Evolutionary conservation across 2,113 vertebrate genomes (phyloP), one percentile per base, ranked within the genome.

Genomic region (Columba janthina): DNA sequence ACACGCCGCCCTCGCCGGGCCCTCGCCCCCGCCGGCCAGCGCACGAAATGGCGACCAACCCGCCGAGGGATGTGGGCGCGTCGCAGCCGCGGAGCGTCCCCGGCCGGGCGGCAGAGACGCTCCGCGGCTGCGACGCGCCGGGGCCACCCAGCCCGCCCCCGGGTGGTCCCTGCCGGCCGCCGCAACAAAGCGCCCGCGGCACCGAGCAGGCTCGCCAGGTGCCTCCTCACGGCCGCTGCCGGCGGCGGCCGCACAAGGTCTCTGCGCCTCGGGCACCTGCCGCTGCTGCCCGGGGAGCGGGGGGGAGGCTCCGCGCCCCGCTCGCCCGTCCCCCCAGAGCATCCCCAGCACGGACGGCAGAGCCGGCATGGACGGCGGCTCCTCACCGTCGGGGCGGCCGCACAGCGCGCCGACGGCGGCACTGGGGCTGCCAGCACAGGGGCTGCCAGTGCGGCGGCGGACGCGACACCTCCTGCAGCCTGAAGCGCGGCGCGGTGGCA

Each of bases 31-130:
- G 31, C 84, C 77, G 94, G 84, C 28, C 88, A 58, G 82, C 89
- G 65, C 94, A 58, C 88, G 51, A 93, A 94, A 94, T 96, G 80
- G 75, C 96, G 79, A 88, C 96, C 93, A 31, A 50, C 42, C 44
- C 67, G 9, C 50, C 5, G 15, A 44, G 69, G 61, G 91, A 50
- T 26, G 74, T 28, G 71, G 80, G 64, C 82, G 88, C 90, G 71
- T 7, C 89, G 85, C 77, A 70, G 61, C 2, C 57, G 32, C 57
- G 70, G 83, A 85, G 79, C 83, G 58, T 46, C 57, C 34, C 34
- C 67, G 69, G 28, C 34, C 57, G 28, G 31, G 53, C 89, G 31
- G 53, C 89, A 53, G n/a, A 54, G 80, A 36, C 53, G 26, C 79
- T 34, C 12, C 12, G 31, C 20, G 80, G 36, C 38, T 51, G 72